Evolutionary conservation across 2,888 invertebrate genomes (phyloP).

Genomic region (Epicampocera succincta): DNA sequence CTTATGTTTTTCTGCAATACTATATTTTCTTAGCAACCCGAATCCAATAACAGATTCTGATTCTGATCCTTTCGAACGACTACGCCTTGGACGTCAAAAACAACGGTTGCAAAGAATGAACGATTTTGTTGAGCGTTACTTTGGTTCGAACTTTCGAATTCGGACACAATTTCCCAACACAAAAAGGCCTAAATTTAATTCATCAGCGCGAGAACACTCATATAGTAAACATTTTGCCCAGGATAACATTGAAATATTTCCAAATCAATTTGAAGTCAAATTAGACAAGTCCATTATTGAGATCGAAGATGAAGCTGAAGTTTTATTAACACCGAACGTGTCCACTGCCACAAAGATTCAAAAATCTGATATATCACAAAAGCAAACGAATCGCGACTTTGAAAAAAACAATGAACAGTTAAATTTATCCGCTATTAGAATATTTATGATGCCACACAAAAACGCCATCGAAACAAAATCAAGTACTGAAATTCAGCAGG

Average conservation of each 20-base stretch:
- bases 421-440: neutral
- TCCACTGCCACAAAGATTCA: neutral
- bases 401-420: neutral
- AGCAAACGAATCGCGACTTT: neutral
- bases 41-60: constrained; percentile 27
- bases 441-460: too few relatives aligned
- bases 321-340: neutral
- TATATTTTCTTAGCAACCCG: neutral
- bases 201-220: neutral
- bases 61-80: constrained; percentile 56
- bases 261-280: neutral
- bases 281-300: neutral
- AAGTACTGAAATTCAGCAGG: too few relatives aligned
- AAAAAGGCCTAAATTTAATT: neutral
- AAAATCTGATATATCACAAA: neutral
- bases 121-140: constrained; percentile 45
- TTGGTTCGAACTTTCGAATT: constrained; percentile 41
- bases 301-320: neutral
- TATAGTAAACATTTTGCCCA: neutral
- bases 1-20: neutral
- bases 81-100: constrained; percentile 49
- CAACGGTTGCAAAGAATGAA: constrained; percentile 51
- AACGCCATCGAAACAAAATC: too few relatives aligned
- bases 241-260: neutral
- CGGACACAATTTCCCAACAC: neutral